Base-by-base conservation (phyloP, 2,888 invertebrate species). In the Cremastobaeus sp. region DNA sequence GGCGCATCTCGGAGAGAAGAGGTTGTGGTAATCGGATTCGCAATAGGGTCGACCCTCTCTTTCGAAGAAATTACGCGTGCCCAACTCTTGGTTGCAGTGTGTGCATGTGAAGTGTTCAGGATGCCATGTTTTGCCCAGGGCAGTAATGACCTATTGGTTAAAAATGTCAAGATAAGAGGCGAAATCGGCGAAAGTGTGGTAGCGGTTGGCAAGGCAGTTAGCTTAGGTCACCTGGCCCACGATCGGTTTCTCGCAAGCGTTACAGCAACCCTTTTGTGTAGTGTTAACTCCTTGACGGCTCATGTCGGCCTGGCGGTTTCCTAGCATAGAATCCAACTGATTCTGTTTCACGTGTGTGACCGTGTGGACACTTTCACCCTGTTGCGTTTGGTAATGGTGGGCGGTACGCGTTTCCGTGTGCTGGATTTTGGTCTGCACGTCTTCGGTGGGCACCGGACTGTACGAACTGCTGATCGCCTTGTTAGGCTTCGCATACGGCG, bases 241-340 rank as follows among this genome's bases (percentile, higher is more conserved):
- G 89, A 99, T 99, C 78, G 99, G 97, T 86, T 99, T 99, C 89
- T 97, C 96, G 91, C 99, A 99, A 80, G 97, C 97, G 88, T 93
- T 97, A 93, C 99, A 99, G 91, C 98, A 97, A 84, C 99, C 99
- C 90, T 99, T 99, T 88, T 99, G 98, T 83, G 98, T 97, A 76
- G 98, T 98, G 88, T 95, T 97, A 77, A 99, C 96, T 89, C 99
- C 99, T 91, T 99, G 99, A 88, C 97, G 95, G 90, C 95, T 96
- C 97, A 99, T 97, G 91, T 98, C 97, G 88, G 95, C 96, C 88
- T 97, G 96, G 32, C 69, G 90, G 80, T 94, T 95, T 81, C 96
- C 97, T 88, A 97, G 94, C 97, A 97, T 97, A 88, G 93, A 93
- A 89, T 96, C 91, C 90, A 94, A 91, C 88, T 93, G 92, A 82